A percentile compares a stretch with the other conserved stretches of the same genome.
Conservation (phyloP, 2,888 invertebrate genomes). For the Therioaphis trifolii region DNA sequence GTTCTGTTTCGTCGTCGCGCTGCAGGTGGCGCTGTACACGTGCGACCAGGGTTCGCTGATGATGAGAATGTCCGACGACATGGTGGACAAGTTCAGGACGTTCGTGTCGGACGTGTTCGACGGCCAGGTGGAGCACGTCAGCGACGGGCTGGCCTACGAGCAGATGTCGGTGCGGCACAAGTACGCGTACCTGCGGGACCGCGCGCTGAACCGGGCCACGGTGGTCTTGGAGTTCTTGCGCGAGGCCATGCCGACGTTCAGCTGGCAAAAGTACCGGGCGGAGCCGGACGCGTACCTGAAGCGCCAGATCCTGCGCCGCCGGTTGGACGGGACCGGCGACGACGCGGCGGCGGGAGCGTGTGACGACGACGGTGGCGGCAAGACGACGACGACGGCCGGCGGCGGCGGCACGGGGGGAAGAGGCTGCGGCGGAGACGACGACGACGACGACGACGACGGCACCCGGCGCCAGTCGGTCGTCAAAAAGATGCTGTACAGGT, state of each 20-base stretch:
- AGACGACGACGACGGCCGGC: no score
- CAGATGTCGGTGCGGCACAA: slow-evolving; percentile 20
- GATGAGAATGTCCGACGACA: slow-evolving; percentile 22
- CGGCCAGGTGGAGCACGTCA: slow-evolving; percentile 38
- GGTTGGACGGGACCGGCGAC: no score
- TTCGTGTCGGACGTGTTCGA: slow-evolving; percentile 50
- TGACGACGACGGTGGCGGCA: background rate
- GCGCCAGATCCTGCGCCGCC: background rate
- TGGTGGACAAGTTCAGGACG: slow-evolving; percentile 41
- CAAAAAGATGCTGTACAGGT: slow-evolving; percentile 44
- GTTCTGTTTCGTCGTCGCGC: no score
- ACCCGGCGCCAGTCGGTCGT: background rate
- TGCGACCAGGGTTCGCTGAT: slow-evolving; percentile 24
- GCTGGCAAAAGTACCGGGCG: slow-evolving; percentile 36
- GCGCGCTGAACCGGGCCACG: slow-evolving; percentile 49
- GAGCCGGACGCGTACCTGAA: slow-evolving; percentile 11
- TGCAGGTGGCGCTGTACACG: slow-evolving; percentile 41
- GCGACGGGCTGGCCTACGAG: slow-evolving; percentile 54
- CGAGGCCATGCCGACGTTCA: slow-evolving; percentile 37
- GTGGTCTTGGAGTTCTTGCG: slow-evolving; percentile 36
- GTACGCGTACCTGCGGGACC: slow-evolving; percentile 28
- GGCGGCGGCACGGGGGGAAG: no score
- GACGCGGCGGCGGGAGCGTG: background rate
- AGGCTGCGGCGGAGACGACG: no score
- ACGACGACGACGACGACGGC: background rate